phyloP scores from a whole-genome alignment of 2,797 vertebrate species.

The Phataginus tricuspis region DNA sequence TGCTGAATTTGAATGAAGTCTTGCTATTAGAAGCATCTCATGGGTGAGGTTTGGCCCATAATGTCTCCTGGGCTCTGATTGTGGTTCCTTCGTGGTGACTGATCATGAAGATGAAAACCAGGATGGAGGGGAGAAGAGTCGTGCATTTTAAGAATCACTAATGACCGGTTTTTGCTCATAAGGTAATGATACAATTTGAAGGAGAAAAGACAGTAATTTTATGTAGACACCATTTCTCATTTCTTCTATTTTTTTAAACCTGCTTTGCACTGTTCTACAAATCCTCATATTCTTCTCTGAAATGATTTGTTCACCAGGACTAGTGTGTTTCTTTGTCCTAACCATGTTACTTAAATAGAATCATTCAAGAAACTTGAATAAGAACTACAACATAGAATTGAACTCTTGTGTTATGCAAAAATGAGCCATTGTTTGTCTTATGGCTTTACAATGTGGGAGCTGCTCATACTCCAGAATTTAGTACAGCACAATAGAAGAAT shows the following conservation, averaged over 20 bases:
- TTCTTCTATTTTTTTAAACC: neutral
- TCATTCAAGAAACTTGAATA: conserved; percentile 66
- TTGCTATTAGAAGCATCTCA: neutral
- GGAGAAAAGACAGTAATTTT: conserved; percentile 41
- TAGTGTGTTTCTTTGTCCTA: conserved; percentile 55
- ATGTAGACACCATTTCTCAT: neutral
- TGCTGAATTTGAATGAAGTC: conserved; percentile 49
- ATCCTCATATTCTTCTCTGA: conserved; percentile 62
- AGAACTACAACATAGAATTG: conserved; percentile 25
- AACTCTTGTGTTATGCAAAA: conserved; percentile 38
- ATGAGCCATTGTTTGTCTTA: conserved; percentile 40
- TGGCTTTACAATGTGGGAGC: neutral
- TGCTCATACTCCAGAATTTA: conserved; percentile 6
- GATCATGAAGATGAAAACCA: neutral
- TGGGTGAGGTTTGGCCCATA: neutral
- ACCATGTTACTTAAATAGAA: conserved; percentile 80
- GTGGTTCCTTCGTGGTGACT: conserved; percentile 4
- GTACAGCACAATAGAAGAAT: neutral
- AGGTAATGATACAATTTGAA: neutral
- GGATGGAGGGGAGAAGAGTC: neutral
- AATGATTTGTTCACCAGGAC: conserved; percentile 37
- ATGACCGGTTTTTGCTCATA: conserved; percentile 4
- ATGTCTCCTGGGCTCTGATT: fast-evolving
- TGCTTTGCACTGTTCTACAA: conserved; percentile 25
- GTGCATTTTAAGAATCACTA: conserved; percentile 69